Base-by-base conservation (phyloP, 2,113 vertebrate genomes). In the Passer domesticus region DNA sequence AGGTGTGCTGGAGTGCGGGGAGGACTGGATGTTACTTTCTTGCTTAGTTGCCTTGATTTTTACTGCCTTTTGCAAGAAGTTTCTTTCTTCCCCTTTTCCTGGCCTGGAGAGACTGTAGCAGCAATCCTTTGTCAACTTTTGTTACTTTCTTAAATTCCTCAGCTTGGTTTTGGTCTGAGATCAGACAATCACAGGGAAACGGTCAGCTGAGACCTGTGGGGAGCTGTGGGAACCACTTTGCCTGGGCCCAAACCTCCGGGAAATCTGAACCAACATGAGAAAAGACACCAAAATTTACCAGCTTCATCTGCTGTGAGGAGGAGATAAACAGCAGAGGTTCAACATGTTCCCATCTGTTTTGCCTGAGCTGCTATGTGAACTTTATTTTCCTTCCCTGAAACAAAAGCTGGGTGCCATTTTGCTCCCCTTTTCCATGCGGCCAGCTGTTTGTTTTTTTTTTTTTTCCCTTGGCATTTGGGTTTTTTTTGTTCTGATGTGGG, bases 191-290 rank as follows among this genome's bases (percentile, higher is more conserved):
- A 0, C 15, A 2, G 2, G 7, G 25, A 44, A 12, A 44, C 11
- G 28, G 19, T 11, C 11, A 24, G 25, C 33, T 0, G 2, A 30
- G 50, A 37, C 21, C 6, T 20, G 16, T 46, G 21, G 16, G 21
- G 33, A 55, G 7, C 27, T 0, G 0, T 0, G 0, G 21, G 15
- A 67, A 20, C 21, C 4, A 10, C 27, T 46, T 41, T 67, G 21
- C 13, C 50, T 67, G 41, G 33, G 27, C 27, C 33, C 50, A 37
- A 31, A 46, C 7, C 25, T 55, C 10, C 0, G 7, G 27, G 16
- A 46, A 56, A 67, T 10, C 33, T 67, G 41, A 56, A 67, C 8
- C 8, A 39, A 46, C 22, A 31, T 1, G 1, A 47, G 17, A 20
- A 46, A 80, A 21, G 5, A 16, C 21, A 37, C 13, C 10, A 37